A percentile compares a stretch with the other conserved stretches of the same genome.
phyloP scores from a whole-genome alignment of 2,113 vertebrate species.

The Taxidea taxus region DNA sequence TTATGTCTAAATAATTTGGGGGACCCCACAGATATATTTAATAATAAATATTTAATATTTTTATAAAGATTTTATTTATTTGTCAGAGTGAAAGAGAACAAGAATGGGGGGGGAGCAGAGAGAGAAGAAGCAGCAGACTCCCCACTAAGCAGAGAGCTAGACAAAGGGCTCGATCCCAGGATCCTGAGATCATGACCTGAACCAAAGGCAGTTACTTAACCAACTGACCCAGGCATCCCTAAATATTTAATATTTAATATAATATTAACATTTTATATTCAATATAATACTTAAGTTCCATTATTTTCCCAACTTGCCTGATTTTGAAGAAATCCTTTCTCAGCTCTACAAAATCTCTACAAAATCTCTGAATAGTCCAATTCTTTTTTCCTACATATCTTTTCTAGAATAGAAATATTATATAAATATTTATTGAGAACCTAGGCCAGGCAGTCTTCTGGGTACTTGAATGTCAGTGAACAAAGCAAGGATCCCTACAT shows the following conservation, averaged over 20 bases:
- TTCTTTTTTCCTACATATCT: background rate
- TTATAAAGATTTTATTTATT: background rate
- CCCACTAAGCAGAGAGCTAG: background rate
- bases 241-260: background rate
- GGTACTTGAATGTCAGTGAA: background rate
- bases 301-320: background rate
- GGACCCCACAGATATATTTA: background rate
- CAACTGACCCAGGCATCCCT: background rate
- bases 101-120: background rate
- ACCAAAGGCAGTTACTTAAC: background rate
- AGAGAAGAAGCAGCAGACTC: background rate
- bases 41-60: background rate
- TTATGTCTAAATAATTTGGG: background rate
- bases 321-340: conserved; percentile 2
- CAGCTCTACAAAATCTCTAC: background rate
- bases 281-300: background rate
- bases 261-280: background rate
- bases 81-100: background rate
- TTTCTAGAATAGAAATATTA: background rate
- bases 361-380: background rate
- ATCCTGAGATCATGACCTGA: background rate
- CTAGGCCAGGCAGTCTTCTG: background rate
- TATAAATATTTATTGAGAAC: background rate
- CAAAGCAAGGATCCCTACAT: background rate
- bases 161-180: background rate